A percentile compares a stretch with the other conserved stretches of the same genome.
phyloP scores from a whole-genome alignment of 1,140 invertebrate genomes.

The Micrasema minimum region DNA sequence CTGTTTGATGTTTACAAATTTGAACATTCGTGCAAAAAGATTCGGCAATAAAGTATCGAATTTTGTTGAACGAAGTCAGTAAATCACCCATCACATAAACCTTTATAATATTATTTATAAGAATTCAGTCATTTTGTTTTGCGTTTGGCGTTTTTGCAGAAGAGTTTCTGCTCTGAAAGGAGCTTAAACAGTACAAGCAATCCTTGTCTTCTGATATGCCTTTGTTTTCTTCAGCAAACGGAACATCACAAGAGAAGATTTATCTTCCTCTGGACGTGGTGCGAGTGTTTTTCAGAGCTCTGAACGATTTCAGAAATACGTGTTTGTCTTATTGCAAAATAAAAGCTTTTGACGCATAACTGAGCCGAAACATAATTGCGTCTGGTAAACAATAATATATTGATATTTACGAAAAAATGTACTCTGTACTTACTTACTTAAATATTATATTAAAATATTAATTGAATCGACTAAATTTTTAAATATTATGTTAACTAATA shows the following conservation, averaged over 20 bases:
- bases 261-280: conserved; percentile 5
- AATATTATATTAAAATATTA: too few species aligned
- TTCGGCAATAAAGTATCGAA: conserved; percentile 39
- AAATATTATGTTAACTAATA: too few species aligned
- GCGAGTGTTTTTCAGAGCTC: too few species aligned
- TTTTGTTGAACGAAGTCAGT: conserved; percentile 36
- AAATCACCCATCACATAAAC: conserved; percentile 43
- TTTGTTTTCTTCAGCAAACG: conserved; percentile 37
- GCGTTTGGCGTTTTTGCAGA: background rate
- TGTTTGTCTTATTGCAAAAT: too few species aligned
- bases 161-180: conserved; percentile 12
- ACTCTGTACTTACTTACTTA: too few species aligned
- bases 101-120: conserved; percentile 36
- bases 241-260: conserved; percentile 32
- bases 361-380: too few species aligned
- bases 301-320: too few species aligned
- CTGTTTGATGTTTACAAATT: too few species aligned
- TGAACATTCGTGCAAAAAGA: conserved; percentile 15
- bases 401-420: too few species aligned
- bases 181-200: conserved; percentile 44
- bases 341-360: too few species aligned
- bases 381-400: too few species aligned
- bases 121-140: conserved; percentile 42
- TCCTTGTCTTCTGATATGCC: conserved; percentile 6
- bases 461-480: too few species aligned